Evolutionary conservation across 2,888 invertebrate species (phyloP).

Genomic region (Mythimna ferrago): DNA sequence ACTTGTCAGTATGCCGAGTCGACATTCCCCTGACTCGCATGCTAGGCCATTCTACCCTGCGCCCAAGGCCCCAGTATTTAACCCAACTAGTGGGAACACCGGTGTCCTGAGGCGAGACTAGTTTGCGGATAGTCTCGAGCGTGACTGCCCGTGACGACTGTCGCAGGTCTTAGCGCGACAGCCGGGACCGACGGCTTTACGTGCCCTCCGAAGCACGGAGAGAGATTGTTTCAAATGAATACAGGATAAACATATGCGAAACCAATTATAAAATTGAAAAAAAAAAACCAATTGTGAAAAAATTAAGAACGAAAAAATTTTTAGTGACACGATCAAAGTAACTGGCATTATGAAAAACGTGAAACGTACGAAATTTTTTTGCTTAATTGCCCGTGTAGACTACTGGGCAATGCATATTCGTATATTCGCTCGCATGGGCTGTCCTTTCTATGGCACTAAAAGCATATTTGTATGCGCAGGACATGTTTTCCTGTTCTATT

Average conservation of each 20-base stretch:
- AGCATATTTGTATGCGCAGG: neutral
- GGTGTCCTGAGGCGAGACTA: conserved; percentile 9
- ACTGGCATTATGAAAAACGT: no score
- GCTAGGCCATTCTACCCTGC: neutral
- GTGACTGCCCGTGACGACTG: conserved; percentile 28
- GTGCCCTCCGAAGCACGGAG: conserved; percentile 16
- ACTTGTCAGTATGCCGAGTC: conserved; percentile 9
- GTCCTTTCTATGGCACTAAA: neutral
- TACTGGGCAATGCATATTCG: no score
- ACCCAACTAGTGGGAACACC: conserved; percentile 12
- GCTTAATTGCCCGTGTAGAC: no score
- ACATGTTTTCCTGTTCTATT: neutral
- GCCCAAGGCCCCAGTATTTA: neutral
- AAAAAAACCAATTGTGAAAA: no score
- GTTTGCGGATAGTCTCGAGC: conserved; percentile 7
- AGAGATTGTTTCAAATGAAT: no score
- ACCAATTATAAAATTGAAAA: no score
- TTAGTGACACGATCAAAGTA: no score
- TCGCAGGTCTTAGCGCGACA: conserved; percentile 12
- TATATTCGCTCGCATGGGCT: neutral
- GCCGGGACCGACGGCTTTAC: conserved; percentile 39
- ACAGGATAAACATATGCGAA: no score
- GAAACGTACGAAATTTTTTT: no score
- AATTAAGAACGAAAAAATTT: no score
- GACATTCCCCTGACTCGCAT: conserved; percentile 23